Base-by-base conservation (phyloP, 2,797 vertebrate species). In the Onychomys leucogaster region DNA sequence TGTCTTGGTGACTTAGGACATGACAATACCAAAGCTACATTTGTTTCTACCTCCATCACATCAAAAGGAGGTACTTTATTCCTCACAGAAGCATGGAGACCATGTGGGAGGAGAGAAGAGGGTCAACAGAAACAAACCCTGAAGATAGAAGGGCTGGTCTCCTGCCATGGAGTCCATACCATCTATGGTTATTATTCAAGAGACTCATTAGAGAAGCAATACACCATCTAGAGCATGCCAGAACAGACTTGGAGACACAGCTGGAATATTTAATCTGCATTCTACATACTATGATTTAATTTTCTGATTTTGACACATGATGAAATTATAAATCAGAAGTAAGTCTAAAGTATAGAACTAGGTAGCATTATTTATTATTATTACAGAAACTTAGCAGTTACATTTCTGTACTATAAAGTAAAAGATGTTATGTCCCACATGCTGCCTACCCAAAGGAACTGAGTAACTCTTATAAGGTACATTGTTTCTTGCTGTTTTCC, bases 291-390 rank as follows among this genome's bases (percentile, higher is more conserved):
- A n/a, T 9, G 16, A 78, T 81, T 90, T 83, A 59, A 89, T 27
- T 81, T 78, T 93, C 14, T 88, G 78, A 27, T 89, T 86, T 25
- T 80, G 52, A 96, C 5, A 76, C 17, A 83, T 55, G 67, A 94
- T 69, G 12, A 93, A 94, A 92, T 9, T 96, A 41, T 75, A 84
- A 83, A 87, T 87, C 69, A 84, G 41, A 12, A 73, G 78, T 85
- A 86, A 69, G 10, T 94, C 59, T 92, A 87, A 97, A 95, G 89
- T 25, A 92, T 1, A 87, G 23, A 21, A 34, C 75, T 80, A 94
- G 52, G 82, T 84, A 89, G 75, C 9, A 92, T 63, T 93, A 55
- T 76, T 92, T 80, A 86, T 93, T 57, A 78, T 21, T 88, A 41
- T 65, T 77, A 82, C 8, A 90, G n/a, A 89, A 92, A 91, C 21